phyloP scores from a whole-genome alignment of 2,113 vertebrate species.

The Malurus elegans region DNA sequence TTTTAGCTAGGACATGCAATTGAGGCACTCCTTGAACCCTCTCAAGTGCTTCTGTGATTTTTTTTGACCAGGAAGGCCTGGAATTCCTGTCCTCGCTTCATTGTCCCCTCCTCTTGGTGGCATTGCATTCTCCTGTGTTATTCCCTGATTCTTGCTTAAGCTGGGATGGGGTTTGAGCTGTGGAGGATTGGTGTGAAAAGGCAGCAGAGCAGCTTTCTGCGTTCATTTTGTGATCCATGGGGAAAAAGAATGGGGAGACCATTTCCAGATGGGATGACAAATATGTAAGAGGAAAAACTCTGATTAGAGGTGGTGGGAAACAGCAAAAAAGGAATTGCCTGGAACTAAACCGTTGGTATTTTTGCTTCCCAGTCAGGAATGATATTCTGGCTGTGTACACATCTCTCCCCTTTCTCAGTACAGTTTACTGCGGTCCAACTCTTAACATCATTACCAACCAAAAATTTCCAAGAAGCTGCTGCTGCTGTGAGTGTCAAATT shows the following conservation, averaged over 20 bases:
- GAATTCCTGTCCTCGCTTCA: neutral
- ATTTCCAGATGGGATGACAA: neutral
- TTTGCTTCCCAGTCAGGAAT: neutral
- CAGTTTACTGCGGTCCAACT: neutral
- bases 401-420: neutral
- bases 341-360: neutral
- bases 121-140: neutral
- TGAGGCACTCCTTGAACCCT: neutral
- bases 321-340: neutral
- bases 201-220: neutral
- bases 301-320: neutral
- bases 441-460: rapidly evolving
- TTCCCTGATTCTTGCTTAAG: neutral
- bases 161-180: neutral
- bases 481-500: neutral
- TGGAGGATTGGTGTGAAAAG: neutral
- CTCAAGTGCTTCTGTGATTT: rapidly evolving
- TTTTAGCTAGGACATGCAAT: neutral
- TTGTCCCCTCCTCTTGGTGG: neutral
- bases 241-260: neutral
- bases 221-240: neutral
- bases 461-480: neutral
- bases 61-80: neutral
- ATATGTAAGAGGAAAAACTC: neutral
- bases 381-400: neutral